Conservation (phyloP, 1,140 invertebrate genomes). For the Gryllus bimaculatus region DNA sequence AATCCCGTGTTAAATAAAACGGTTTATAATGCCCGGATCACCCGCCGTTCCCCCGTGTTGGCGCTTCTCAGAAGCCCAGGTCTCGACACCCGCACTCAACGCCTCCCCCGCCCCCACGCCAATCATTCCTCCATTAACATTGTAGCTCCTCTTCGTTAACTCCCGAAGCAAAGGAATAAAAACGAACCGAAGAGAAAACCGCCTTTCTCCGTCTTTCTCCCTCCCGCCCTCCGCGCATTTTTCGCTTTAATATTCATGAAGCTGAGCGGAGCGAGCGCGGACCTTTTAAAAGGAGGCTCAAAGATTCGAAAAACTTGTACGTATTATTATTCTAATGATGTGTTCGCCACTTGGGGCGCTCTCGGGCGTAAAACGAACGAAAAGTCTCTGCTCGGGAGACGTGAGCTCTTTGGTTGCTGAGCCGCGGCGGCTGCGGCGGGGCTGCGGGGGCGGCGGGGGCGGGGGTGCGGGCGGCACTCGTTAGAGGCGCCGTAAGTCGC, state of each 20-base stretch:
- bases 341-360: slow-evolving; percentile 2
- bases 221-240: background rate
- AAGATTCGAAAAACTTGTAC: slow-evolving; percentile 1
- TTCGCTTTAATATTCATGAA: slow-evolving; percentile 2
- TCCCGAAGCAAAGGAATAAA: background rate
- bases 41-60: background rate
- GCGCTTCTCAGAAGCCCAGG: background rate
- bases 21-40: background rate
- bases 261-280: background rate
- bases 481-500: too few relatives aligned
- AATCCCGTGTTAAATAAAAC: slow-evolving; percentile 1
- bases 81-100: background rate
- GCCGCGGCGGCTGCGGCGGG: too few relatives aligned
- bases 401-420: background rate
- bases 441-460: background rate
- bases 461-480: too few relatives aligned
- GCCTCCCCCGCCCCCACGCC: too few relatives aligned
- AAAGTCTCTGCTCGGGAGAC: background rate
- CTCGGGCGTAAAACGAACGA: background rate
- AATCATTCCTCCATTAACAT: slow-evolving; percentile 1
- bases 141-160: background rate
- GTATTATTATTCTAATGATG: slow-evolving; percentile 6
- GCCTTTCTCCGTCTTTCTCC: background rate
- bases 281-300: background rate
- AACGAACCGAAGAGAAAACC: background rate